A percentile compares a stretch with the other conserved stretches of the same genome.
Conservation (phyloP, 2,113 vertebrate species). For the Etia nguti region DNA sequence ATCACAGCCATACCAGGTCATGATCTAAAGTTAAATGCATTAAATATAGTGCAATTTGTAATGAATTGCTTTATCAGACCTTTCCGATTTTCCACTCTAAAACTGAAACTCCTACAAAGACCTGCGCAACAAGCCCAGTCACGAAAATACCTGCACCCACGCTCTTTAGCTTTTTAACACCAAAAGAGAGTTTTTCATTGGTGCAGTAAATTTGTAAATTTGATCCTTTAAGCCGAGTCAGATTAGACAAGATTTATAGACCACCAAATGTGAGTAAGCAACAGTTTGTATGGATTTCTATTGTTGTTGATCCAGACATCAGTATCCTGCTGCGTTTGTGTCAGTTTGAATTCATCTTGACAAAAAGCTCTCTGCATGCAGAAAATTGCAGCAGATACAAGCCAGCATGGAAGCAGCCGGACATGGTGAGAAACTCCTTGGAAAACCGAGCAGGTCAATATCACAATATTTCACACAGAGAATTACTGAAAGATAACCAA, state of each 20-base stretch:
- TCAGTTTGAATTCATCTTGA: conserved; percentile 32
- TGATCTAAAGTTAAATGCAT: background rate
- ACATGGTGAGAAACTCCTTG: conserved; percentile 5
- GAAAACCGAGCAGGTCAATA: conserved; percentile 7
- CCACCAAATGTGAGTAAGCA: background rate
- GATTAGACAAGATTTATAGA: background rate
- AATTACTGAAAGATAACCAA: conserved; percentile 7
- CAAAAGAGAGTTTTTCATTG: background rate
- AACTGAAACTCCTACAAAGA: background rate
- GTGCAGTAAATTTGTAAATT: background rate
- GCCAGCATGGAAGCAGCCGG: conserved; percentile 10
- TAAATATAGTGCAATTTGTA: background rate
- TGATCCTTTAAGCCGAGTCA: background rate
- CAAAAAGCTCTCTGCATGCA: conserved; percentile 1
- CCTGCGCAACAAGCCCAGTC: background rate
- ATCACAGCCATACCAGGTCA: background rate
- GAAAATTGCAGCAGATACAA: conserved; percentile 3
- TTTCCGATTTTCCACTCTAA: background rate
- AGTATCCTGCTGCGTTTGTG: conserved; percentile 22
- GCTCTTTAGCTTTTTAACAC: background rate
- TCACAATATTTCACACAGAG: conserved; percentile 24
- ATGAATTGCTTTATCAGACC: background rate
- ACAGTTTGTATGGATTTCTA: conserved; percentile 33
- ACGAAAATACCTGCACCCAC: accelerated
- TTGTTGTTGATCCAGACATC: conserved; percentile 52